Percentiles rank a stretch among this genome's conserved stretches.
These are phyloP conservation scores for Panthera uncia DNA, from an alignment of 2,113 vertebrate genomes.

Conservation along the genomic window DNA sequence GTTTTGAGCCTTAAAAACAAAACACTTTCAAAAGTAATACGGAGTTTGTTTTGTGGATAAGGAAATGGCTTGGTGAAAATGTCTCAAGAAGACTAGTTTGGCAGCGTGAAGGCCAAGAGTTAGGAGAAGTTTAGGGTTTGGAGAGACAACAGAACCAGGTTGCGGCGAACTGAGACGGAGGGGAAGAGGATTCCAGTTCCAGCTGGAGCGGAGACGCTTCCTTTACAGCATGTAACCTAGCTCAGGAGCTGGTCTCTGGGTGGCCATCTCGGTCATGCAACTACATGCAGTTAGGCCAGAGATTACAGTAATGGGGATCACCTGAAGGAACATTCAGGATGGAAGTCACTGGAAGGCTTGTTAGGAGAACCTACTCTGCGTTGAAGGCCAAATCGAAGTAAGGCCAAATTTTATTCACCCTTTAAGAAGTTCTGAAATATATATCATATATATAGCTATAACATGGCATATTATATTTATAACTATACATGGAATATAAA, in stretches of 20 bases:
- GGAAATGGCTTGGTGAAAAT: background rate
- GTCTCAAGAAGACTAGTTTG: background rate
- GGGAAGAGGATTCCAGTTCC: background rate
- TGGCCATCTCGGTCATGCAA: rapidly evolving
- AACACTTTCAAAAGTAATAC: background rate
- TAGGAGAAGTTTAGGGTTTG: background rate
- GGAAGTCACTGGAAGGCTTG: background rate
- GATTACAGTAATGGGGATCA: background rate
- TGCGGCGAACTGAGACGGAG: background rate
- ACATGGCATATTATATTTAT: background rate
- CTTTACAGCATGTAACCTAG: rapidly evolving
- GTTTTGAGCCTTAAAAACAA: background rate
- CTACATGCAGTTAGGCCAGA: background rate
- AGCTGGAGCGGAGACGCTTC: background rate
- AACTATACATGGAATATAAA: background rate
- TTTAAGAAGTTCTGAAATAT: background rate
- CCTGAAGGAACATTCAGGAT: background rate
- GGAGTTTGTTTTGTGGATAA: background rate
- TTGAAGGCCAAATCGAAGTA: background rate
- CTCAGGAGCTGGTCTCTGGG: background rate
- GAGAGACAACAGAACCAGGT: background rate
- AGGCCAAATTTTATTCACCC: background rate
- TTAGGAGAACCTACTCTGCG: background rate
- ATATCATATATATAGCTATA: background rate
- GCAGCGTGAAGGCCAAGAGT: background rate